Conservation (phyloP, 2,797 vertebrate genomes). For the Miichthys miiuy region DNA sequence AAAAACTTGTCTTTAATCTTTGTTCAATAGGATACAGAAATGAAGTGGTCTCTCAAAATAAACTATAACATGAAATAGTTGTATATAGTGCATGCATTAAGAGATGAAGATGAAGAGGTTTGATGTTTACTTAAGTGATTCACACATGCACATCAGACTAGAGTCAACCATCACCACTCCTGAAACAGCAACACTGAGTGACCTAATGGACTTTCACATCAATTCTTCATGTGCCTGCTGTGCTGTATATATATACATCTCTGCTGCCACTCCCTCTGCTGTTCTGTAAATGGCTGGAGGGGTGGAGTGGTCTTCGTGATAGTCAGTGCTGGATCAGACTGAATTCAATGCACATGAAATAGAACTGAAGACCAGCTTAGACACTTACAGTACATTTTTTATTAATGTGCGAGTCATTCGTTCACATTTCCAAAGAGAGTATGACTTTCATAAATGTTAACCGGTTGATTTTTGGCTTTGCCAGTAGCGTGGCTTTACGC, state of each 20-base stretch:
- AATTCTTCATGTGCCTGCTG: constrained; percentile 34
- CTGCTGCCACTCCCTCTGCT: constrained; percentile 3
- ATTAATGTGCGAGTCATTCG: constrained; percentile 36
- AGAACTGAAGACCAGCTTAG: constrained; percentile 3
- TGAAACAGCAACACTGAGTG: constrained; percentile 8
- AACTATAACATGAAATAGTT: background rate
- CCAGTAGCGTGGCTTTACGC: no score
- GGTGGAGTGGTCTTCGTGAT: background rate
- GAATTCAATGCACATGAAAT: constrained; percentile 8
- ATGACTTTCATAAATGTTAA: background rate
- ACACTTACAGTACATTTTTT: constrained; percentile 30
- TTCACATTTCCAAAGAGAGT: constrained; percentile 25
- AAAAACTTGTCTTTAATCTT: constrained; percentile 1
- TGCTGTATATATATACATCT: background rate
- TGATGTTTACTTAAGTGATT: background rate
- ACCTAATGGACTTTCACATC: constrained; percentile 46
- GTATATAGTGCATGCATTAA: background rate
- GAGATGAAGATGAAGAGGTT: background rate
- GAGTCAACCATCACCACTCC: background rate
- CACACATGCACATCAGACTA: constrained; percentile 2
- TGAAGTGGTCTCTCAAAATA: background rate
- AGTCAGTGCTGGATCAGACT: background rate
- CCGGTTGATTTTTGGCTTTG: background rate
- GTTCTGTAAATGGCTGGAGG: constrained; percentile 10
- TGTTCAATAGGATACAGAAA: background rate